Evolutionary conservation across 2,797 vertebrate species (phyloP).

Genomic region (Hylomyscus alleni): DNA sequence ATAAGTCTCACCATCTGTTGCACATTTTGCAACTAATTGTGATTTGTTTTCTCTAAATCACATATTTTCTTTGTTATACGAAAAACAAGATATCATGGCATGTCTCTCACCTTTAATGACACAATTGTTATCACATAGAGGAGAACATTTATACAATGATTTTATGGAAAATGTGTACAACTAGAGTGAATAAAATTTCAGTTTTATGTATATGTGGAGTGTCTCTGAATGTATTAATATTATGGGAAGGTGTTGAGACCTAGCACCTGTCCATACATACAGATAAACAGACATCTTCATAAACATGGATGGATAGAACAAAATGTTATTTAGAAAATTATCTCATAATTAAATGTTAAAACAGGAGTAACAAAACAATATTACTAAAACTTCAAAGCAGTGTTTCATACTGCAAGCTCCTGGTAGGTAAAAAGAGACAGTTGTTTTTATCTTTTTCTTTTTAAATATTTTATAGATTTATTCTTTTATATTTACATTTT

Average conservation of each 20-base stretch:
- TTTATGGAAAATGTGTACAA: neutral
- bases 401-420: neutral
- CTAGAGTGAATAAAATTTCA: neutral
- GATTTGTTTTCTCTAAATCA: conserved; percentile 85
- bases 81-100: conserved; percentile 73
- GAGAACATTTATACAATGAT: neutral
- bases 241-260: neutral
- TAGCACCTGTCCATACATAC: neutral
- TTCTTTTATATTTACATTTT: too few species aligned
- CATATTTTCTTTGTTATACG: conserved; percentile 76
- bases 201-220: neutral
- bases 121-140: neutral
- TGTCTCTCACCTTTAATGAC: neutral
- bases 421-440: neutral
- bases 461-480: too few species aligned
- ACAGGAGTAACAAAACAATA: neutral
- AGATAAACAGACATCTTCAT: neutral
- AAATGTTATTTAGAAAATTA: neutral
- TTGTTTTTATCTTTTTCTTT: neutral
- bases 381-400: neutral
- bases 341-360: neutral
- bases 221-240: neutral
- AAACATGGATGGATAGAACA: neutral
- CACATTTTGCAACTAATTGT: conserved; percentile 89
- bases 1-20: conserved; percentile 90